These are phyloP conservation scores for Pseudochromis fuscus DNA, from an alignment of 2,797 vertebrate species.

Conservation along the genomic window DNA sequence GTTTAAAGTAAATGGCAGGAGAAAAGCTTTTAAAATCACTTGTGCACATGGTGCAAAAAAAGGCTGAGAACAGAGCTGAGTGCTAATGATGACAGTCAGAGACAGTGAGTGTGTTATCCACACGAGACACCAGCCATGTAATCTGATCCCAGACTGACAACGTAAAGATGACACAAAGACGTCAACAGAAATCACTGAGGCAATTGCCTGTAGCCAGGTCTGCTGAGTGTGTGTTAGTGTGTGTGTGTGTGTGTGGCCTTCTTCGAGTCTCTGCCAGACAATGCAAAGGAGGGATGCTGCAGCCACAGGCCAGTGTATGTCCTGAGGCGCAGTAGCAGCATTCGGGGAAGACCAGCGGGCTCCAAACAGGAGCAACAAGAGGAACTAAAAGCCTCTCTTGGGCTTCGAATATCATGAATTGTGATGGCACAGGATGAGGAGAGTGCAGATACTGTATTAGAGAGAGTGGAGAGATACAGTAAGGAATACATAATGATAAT, in stretches of 20 bases:
- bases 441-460: conserved; percentile 12
- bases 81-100: conserved; percentile 38
- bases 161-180: conserved; percentile 39
- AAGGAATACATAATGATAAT: conserved; percentile 36
- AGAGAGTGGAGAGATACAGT: conserved; percentile 20
- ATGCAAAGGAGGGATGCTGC: conserved; percentile 45
- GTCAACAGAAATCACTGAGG: conserved; percentile 50
- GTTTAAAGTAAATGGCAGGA: conserved; percentile 34
- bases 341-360: conserved; percentile 32
- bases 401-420: conserved; percentile 29
- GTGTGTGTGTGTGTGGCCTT: conserved; percentile 13
- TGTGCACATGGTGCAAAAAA: conserved; percentile 17
- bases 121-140: conserved; percentile 36
- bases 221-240: conserved; percentile 28
- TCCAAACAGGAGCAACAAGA: conserved; percentile 31
- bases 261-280: conserved; percentile 43
- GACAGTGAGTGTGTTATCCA: conserved; percentile 32
- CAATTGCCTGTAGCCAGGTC: conserved; percentile 18
- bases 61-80: conserved; percentile 28
- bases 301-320: conserved; percentile 38
- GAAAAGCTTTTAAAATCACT: conserved; percentile 23
- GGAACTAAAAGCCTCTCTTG: conserved; percentile 37
- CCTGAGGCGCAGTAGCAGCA: conserved; percentile 53
- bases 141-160: conserved; percentile 44
- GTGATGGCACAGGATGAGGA: conserved; percentile 23